Conservation (phyloP, 2,888 invertebrate genomes). For the Trissolcus japonicus region DNA sequence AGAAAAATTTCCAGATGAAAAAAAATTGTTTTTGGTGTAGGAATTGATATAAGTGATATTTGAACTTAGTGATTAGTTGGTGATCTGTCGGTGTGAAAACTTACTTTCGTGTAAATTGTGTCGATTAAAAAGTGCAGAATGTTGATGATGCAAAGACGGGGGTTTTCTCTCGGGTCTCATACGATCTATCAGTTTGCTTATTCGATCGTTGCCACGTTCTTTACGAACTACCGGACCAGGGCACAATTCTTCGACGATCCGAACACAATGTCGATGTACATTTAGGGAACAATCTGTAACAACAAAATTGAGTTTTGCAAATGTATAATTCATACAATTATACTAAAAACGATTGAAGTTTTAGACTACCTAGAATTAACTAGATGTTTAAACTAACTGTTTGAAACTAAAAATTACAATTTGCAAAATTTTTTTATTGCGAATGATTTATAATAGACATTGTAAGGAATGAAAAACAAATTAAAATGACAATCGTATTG, state of each 20-base stretch:
- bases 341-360: constrained; percentile 81
- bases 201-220: constrained; percentile 83
- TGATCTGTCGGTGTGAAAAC: neutral
- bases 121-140: constrained; percentile 61
- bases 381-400: no score
- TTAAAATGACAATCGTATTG: neutral
- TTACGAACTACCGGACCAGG: constrained; percentile 82
- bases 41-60: no score
- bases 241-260: constrained; percentile 88
- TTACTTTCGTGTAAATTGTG: constrained; percentile 59
- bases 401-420: neutral
- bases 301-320: constrained; percentile 9
- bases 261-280: constrained; percentile 90
- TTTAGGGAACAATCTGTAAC: constrained; percentile 90
- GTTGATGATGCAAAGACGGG: constrained; percentile 75
- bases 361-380: no score
- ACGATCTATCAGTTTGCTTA: constrained; percentile 86
- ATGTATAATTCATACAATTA: constrained; percentile 35
- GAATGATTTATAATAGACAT: no score
- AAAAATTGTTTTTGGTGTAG: neutral
- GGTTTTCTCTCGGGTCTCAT: constrained; percentile 78
- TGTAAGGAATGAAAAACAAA: no score
- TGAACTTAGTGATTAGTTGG: no score
- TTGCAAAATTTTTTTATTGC: neutral
- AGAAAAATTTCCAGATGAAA: constrained; percentile 1